Evolutionary conservation across 2,113 vertebrate genomes (phyloP), one percentile per base, ranked within the genome.

Genomic region (Nycticryphes semicollaris): DNA sequence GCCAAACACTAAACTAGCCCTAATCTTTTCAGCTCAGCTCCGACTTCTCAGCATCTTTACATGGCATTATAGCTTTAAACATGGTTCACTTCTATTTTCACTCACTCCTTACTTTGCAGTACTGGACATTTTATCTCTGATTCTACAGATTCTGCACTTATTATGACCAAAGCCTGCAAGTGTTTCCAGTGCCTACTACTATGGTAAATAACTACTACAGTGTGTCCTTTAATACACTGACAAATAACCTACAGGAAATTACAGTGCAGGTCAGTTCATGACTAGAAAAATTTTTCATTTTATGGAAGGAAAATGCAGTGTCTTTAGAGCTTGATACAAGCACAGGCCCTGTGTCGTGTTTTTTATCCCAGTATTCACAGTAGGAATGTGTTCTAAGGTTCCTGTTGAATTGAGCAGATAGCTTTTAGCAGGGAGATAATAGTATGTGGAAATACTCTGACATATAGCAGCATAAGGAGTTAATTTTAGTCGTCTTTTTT

Each of bases 271-370:
- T 51, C 31, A 31, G 14, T 27, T 30, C 35, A 17, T 2, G 0
- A 75, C 39, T 18, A 60, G 54, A 87, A 50, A 25, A 56, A 62
- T 25, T 1, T n/a, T 23, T 77, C 8, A 5, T 77, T 76, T 76
- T n/a, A 50, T 28, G n/a, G 10, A 68, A 74, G 33, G 11, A 76
- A 78, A 60, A 83, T 27, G 3, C 14, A 60, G 20, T 33, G 22
- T 28, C 25, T 68, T 90, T 28, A 67, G 37, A 67, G 11, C 17
- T 45, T 3, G 1, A 27, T 33, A 28, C 12, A 47, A 84, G 54
- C 39, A 56, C 17, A 53, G 25, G 12, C 12, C 2, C 0, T 14
- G 7, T 33, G 18, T 63, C 20, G 19, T 1, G 2, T 84, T 91
- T 90, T 56, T 31, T 72, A 2, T 12, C 13, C 23, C 48, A 33